Evolutionary conservation across 2,888 invertebrate species (phyloP).

Genomic region (Trisateles emortualis): DNA sequence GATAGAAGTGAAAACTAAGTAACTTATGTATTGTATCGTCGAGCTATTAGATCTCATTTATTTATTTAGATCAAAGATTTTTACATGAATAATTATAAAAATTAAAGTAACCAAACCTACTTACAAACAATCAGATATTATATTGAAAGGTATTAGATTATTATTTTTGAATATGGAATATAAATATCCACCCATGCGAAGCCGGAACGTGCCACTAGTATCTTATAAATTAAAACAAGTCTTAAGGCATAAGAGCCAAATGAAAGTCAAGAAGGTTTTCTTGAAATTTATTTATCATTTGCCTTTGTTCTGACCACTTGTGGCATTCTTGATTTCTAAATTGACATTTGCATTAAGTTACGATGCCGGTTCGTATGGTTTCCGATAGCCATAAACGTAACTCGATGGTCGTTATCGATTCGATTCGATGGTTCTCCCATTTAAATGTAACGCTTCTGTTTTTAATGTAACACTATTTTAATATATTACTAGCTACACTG

Average conservation of each 20-base stretch:
- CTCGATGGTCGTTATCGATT: slow-evolving; percentile 55
- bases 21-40: too few relatives aligned
- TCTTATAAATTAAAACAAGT: slow-evolving; percentile 51
- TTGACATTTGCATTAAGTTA: slow-evolving; percentile 66
- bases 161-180: too few relatives aligned
- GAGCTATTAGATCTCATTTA: too few relatives aligned
- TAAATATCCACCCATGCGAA: too few relatives aligned
- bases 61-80: too few relatives aligned
- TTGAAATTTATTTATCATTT: slow-evolving; percentile 62
- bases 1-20: too few relatives aligned
- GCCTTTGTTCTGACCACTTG: slow-evolving; percentile 51
- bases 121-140: too few relatives aligned
- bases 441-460: slow-evolving; percentile 41
- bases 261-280: slow-evolving; percentile 61
- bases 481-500: slow-evolving; percentile 35
- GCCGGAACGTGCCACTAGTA: too few relatives aligned
- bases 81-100: too few relatives aligned
- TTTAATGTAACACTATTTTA: slow-evolving; percentile 38
- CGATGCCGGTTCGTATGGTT: slow-evolving; percentile 53
- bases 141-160: too few relatives aligned
- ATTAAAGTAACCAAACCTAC: too few relatives aligned
- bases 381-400: slow-evolving; percentile 50
- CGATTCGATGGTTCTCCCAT: slow-evolving; percentile 38
- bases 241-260: slow-evolving; percentile 53
- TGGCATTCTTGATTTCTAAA: slow-evolving; percentile 59